phyloP scores from a whole-genome alignment of 2,113 vertebrate species.

The Phaethon lepturus region DNA sequence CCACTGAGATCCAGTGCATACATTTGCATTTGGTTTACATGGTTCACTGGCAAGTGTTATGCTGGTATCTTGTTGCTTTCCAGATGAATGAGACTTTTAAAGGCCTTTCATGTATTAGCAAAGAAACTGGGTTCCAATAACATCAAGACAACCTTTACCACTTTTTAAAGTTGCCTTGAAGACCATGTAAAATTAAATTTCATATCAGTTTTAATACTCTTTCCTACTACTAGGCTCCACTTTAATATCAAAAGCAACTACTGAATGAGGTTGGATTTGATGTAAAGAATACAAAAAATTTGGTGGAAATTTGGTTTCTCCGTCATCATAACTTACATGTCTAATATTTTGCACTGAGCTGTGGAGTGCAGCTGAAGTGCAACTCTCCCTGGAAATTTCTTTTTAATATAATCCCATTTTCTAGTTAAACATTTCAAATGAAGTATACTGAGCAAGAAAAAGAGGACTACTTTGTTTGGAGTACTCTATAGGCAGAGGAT shows the following conservation, averaged over 20 bases:
- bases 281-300: not conserved
- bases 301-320: constrained; percentile 11
- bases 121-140: not conserved
- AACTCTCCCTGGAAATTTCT: constrained; percentile 10
- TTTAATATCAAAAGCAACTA: not conserved
- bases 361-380: not conserved
- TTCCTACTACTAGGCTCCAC: not conserved
- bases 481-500: constrained; percentile 27
- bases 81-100: not conserved
- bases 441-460: not conserved
- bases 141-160: not conserved
- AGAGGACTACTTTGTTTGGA: not conserved
- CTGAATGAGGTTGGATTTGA: not conserved
- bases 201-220: not conserved
- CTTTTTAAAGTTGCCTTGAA: not conserved
- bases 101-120: not conserved
- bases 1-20: not conserved
- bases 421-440: constrained; percentile 29
- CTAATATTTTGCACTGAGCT: not conserved
- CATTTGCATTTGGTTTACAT: not conserved
- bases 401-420: constrained; percentile 24
- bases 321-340: not conserved
- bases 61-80: not conserved
- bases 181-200: not conserved
- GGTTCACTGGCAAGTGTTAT: not conserved